Evolutionary conservation across 2,888 invertebrate genomes (phyloP), one percentile per base, ranked within the genome.

Genomic region (Glyphotaelius pellucidus): DNA sequence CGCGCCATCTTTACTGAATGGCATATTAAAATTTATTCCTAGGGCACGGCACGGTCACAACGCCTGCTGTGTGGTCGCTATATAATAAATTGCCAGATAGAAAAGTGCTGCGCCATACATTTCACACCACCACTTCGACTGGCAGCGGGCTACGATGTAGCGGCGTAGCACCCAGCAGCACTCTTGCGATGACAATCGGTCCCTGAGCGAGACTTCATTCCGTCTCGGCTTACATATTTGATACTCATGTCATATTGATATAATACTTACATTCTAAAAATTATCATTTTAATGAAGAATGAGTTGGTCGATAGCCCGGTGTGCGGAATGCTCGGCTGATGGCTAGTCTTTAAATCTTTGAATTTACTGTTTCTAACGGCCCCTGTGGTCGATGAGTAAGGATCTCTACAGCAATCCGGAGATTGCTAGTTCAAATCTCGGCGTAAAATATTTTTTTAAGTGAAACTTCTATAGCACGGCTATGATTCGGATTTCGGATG

Each of bases 1-100:
- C 89, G 90, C 81, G 91, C 91, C 89, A 92, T 92, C 92, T 92
- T 89, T 92, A 67, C 90, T 89, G 42, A 91, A 92, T 92, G 91
- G 92, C 90, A 87, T 90, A 92, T 92, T 92, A 92, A 91, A 92
- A 92, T 92, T 91, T 91, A 92, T 91, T 92, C 92, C 89, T 32
- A 84, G 80, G 90, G 91, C 91, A 81, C 91, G 86, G 90, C 83
- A 84, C 80, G n/a, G n/a, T n/a, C n/a, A n/a, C n/a, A n/a, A n/a
- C 67, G 84, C 86, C 80, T 90, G 83, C 83, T 81, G 90, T 89
- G 92, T 87, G 89, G 92, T 85, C 90, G 90, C 90, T 92, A 90
- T 84, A 93, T 92, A 93, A 93, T 92, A 93, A 92, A 92, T 93
- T 84, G 89, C 92, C 85, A 47, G 90, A 89, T 92, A 90, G 90